These are phyloP conservation scores for Urechis unicinctus DNA, from an alignment of 2,888 invertebrate genomes.

Conservation along the genomic window DNA sequence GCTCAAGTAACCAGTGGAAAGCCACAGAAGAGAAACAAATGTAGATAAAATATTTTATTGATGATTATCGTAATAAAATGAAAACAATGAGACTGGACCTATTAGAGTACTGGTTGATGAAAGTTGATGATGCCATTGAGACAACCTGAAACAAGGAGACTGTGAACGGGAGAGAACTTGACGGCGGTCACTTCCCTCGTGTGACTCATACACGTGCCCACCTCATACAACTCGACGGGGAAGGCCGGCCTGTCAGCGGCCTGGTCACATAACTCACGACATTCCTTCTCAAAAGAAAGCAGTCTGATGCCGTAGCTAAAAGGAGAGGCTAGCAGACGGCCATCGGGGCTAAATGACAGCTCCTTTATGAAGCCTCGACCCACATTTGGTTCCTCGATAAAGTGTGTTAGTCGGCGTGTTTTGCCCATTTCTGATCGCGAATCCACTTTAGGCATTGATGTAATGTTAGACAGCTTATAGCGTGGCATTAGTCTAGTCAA, in stretches of 20 bases:
- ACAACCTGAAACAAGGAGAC: slow-evolving; percentile 83
- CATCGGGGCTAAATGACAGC: slow-evolving; percentile 82
- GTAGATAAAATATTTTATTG: too few species aligned
- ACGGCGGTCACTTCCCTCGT: slow-evolving; percentile 79
- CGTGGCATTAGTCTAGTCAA: too few species aligned
- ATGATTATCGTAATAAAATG: too few species aligned
- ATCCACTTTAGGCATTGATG: neutral
- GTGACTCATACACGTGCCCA: slow-evolving; percentile 69
- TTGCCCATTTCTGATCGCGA: slow-evolving; percentile 60
- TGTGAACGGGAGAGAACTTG: slow-evolving; percentile 81
- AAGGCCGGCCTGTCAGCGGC: slow-evolving; percentile 55
- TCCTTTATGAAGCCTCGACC: slow-evolving; percentile 91
- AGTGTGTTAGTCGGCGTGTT: slow-evolving; percentile 72
- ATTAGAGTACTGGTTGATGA: slow-evolving; percentile 69
- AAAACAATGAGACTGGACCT: too few species aligned
- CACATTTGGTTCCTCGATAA: slow-evolving; percentile 76
- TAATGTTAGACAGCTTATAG: too few species aligned
- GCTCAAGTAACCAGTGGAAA: too few species aligned
- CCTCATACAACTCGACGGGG: slow-evolving; percentile 59
- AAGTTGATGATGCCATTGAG: slow-evolving; percentile 81
- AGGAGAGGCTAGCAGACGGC: slow-evolving; percentile 83
- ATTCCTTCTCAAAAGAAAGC: slow-evolving; percentile 69
- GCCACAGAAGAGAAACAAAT: too few species aligned
- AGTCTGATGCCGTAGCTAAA: slow-evolving; percentile 81
- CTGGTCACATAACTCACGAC: slow-evolving; percentile 72